Evolutionary conservation across 2,888 invertebrate species (phyloP), one percentile per base, ranked within the genome.

Genomic region (Liopterus haemorrhoidalis): DNA sequence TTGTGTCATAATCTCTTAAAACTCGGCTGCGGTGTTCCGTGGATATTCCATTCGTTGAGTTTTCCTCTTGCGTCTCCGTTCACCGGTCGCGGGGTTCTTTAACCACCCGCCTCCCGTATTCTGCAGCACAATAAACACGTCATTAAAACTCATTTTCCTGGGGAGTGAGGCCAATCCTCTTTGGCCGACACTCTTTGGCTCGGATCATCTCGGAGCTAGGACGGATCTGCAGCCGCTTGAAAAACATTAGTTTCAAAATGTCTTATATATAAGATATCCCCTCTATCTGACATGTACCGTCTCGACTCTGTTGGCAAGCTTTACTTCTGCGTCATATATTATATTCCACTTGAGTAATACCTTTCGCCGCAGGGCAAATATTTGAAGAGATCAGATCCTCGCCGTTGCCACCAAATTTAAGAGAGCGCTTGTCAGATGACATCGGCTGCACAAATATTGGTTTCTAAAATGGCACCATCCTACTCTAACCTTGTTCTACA

Each of bases 1-100:
- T 59, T 59, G 58, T 57, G 58, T 54, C 56, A 59, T 63, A 61
- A 63, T 63, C 63, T 57, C 59, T 59, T 59, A 54, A 58, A 61
- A 59, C 57, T 56, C 59, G 16, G 12, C n/a, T n/a, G 18, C 22
- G n/a, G 25, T 3, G n/a, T 2, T n/a, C 25, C 25, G 12, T 11
- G n/a, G n/a, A 25, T 25, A 11, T 25, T 25, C 12, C 2, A 11
- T 3, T n/a, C 2, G 25, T 4, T 11, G 25, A 25, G n/a, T 22
- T 25, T 11, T 11, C n/a, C 25, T n/a, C 5, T 22, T 8, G 22
- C 22, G 22, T 22, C 8, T 22, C 22, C 8, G 8, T n/a, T n/a
- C n/a, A n/a, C n/a, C n/a, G n/a, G n/a, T n/a, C n/a, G 38, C 38
- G 27, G 51, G 55, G 50, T 52, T 51, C 49, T 52, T 54, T 52